Conservation (phyloP, 2,113 vertebrate genomes). For the Todiramphus saurophagus region DNA sequence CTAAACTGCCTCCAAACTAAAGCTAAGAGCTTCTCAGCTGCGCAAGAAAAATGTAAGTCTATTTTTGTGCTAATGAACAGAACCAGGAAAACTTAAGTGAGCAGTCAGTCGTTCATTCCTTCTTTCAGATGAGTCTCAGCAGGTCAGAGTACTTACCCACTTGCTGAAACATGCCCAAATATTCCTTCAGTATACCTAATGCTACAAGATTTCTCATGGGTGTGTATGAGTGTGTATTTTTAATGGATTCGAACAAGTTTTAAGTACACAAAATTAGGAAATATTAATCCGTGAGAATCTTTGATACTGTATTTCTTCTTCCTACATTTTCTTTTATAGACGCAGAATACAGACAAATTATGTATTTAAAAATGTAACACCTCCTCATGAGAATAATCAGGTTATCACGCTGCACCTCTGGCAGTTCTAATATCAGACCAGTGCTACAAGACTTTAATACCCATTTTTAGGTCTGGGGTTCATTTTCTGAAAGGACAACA, state of each 20-base stretch:
- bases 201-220: not conserved
- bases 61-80: not conserved
- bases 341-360: not conserved
- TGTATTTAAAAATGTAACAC: not conserved
- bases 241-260: not conserved
- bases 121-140: not conserved
- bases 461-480: not conserved
- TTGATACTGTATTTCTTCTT: not conserved
- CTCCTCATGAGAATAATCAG: not conserved
- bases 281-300: not conserved
- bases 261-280: not conserved
- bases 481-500: not conserved
- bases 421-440: not conserved
- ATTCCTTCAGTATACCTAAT: not conserved
- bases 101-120: not conserved
- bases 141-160: not conserved
- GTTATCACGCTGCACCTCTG: not conserved
- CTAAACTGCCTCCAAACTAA: not conserved
- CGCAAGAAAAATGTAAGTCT: not conserved
- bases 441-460: not conserved
- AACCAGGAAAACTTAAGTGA: not conserved
- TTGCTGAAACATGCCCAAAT: not conserved
- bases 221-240: not conserved
- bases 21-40: not conserved
- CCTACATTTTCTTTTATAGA: not conserved